Evolutionary conservation across 2,888 invertebrate species (phyloP), one percentile per base, ranked within the genome.

Genomic region (Brachyptera putata): DNA sequence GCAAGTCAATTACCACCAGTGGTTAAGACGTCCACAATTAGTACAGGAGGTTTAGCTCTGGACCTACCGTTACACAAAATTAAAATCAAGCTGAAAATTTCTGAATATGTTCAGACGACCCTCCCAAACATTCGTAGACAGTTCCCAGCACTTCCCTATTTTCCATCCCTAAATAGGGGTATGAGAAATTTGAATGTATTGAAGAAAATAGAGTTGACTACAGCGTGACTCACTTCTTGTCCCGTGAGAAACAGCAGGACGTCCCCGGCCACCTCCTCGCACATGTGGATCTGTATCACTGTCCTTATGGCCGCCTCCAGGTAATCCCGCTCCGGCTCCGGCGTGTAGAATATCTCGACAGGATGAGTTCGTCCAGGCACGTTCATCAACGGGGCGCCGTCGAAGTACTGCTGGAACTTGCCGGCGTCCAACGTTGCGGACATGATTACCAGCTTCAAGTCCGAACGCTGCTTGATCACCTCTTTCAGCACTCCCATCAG

Each of bases 371-470:
- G 81, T 18, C 95, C 99, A 0, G 99, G 99, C 0, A 99, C 97
- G 69, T 93, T 96, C 94, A 99, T 95, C 36, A 99, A 76, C 0
- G 99, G 99, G 0, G 98, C 98, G 73, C 95, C 92, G 69, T 96
- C 98, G 73, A 99, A 99, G 74, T 99, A 99, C 73, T 92, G 90
- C 79, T 98, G 73, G 76, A 99, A 99, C 75, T 99, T 99, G 3
- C 98, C 99, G 49, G 99, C 98, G 75, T 99, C 99, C 26, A 99
- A 78, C 0, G 99, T 99, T 0, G 99, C 99, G 63, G 96, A 96
- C 99, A 99, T 99, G 70, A 99, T 92, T 63, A 99, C 95, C 60
- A 99, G 80, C 75, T 99, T 99, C 60, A 99, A 79, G 74, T 99
- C 98, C 0, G 82, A 57, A 18, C 99, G 81, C 69, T 97, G 95